These are phyloP conservation scores for Labeo calbasu DNA, from an alignment of 2,797 vertebrate genomes.

Conservation along the genomic window DNA sequence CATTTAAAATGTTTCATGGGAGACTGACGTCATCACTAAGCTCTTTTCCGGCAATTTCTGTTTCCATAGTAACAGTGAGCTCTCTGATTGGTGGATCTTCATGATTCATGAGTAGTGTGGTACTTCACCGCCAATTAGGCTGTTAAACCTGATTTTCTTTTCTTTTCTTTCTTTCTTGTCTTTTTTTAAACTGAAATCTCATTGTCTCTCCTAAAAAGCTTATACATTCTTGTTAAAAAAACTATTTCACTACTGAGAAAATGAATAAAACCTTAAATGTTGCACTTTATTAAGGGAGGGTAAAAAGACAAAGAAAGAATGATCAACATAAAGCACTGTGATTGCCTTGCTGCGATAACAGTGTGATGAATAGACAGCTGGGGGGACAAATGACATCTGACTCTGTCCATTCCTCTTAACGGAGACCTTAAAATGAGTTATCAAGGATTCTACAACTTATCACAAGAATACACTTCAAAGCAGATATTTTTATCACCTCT, in stretches of 20 bases:
- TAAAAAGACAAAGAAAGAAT: not conserved
- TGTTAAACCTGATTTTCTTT: not conserved
- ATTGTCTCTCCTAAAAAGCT: not conserved
- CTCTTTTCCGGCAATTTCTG: not conserved
- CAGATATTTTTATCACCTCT: not conserved
- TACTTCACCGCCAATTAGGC: not conserved
- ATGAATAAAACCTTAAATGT: not conserved
- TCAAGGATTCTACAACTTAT: not conserved
- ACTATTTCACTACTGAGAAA: not conserved
- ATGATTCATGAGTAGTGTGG: not conserved
- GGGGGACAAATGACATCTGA: too few relatives aligned
- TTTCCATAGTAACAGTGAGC: not conserved
- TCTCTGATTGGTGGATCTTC: not conserved
- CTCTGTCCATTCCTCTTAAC: not conserved
- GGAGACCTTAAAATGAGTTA: not conserved
- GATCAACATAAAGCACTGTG: not conserved
- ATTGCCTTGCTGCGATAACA: not conserved
- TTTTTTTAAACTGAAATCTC: too few relatives aligned
- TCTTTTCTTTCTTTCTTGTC: not conserved
- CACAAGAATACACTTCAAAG: not conserved
- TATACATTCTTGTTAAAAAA: not conserved
- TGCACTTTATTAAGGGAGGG: not conserved
- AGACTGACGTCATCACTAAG: not conserved
- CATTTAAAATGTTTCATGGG: not conserved
- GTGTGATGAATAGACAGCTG: not conserved